These are phyloP conservation scores for Enteromius fasciolatus DNA, from an alignment of 2,797 vertebrate species.

Conservation along the genomic window DNA sequence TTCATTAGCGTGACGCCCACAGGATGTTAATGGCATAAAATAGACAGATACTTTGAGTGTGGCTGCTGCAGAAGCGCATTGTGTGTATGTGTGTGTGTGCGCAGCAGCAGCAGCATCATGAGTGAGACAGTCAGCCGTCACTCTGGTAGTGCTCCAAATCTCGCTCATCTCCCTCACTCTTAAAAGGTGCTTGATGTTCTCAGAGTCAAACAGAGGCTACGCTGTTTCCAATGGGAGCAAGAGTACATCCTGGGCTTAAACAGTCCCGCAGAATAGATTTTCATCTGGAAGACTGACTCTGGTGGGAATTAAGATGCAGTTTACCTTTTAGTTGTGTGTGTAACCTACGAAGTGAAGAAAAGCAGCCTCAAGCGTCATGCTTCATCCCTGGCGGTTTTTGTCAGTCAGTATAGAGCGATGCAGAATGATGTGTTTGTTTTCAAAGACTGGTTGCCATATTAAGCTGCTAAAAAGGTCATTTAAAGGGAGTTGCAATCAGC, in stretches of 20 bases:
- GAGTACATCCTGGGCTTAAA: slow-evolving; percentile 34
- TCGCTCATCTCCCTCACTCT: slow-evolving; percentile 11
- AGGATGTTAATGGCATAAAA: slow-evolving; percentile 9
- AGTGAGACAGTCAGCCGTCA: slow-evolving; percentile 25
- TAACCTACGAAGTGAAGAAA: not conserved
- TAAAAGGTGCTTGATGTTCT: slow-evolving; percentile 24
- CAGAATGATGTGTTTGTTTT: slow-evolving; percentile 25
- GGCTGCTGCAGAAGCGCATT: slow-evolving; percentile 7
- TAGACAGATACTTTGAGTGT: not conserved
- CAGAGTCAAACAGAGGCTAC: slow-evolving; percentile 43
- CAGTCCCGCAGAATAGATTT: not conserved
- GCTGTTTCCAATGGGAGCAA: slow-evolving; percentile 38
- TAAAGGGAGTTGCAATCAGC: not conserved
- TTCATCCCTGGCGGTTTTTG: not conserved
- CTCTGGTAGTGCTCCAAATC: slow-evolving; percentile 42
- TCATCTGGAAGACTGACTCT: not conserved
- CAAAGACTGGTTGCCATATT: not conserved
- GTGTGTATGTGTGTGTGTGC: slow-evolving; percentile 5
- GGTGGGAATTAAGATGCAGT: not conserved
- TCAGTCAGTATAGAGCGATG: not conserved
- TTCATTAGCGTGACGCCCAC: not conserved
- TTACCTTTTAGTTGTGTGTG: not conserved
- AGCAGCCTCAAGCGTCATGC: not conserved
- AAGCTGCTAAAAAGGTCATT: slow-evolving; percentile 7
- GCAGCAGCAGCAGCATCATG: not conserved